phyloP scores from a whole-genome alignment of 1,140 invertebrate genomes.

The Calephelis virginiensis region DNA sequence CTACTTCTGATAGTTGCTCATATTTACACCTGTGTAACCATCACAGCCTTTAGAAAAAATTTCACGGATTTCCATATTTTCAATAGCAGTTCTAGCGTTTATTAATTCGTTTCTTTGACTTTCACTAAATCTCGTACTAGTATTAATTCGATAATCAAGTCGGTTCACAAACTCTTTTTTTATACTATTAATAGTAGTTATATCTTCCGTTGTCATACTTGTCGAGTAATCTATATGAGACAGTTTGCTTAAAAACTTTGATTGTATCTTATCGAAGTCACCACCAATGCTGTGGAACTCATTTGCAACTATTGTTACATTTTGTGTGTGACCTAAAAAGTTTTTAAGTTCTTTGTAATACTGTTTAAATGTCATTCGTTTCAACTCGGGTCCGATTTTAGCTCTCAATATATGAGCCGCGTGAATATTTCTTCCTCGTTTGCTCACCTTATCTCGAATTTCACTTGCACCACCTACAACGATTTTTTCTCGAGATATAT shows the following conservation, averaged over 20 bases:
- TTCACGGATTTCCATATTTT: not conserved
- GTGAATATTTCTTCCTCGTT: not conserved
- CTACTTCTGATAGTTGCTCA: not conserved
- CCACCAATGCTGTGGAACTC: conserved; percentile 21
- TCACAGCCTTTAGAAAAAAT: not conserved
- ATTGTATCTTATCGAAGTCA: conserved; percentile 4
- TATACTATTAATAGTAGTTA: conserved; percentile 12
- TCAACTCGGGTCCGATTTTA: not conserved
- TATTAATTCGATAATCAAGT: conserved; percentile 4
- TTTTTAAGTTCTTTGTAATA: conserved; percentile 17
- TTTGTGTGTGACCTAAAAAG: conserved; percentile 20
- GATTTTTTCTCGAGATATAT: conserved; percentile 1
- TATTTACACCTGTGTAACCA: not conserved
- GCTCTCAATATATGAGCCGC: conserved; percentile 8
- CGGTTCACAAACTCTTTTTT: not conserved
- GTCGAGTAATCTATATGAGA: conserved; percentile 10
- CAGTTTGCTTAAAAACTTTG: conserved; percentile 2
- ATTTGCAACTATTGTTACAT: conserved; percentile 13
- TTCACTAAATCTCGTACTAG: not conserved
- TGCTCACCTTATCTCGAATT: conserved; percentile 6
- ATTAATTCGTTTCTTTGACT: not conserved
- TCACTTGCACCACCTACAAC: conserved; percentile 14
- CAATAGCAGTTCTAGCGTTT: not conserved
- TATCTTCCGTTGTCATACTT: conserved; percentile 14
- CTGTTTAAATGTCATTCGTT: not conserved